Evolutionary conservation across 2,888 invertebrate species (phyloP), one percentile per base, ranked within the genome.

Genomic region (Ecliptopera silaceata): DNA sequence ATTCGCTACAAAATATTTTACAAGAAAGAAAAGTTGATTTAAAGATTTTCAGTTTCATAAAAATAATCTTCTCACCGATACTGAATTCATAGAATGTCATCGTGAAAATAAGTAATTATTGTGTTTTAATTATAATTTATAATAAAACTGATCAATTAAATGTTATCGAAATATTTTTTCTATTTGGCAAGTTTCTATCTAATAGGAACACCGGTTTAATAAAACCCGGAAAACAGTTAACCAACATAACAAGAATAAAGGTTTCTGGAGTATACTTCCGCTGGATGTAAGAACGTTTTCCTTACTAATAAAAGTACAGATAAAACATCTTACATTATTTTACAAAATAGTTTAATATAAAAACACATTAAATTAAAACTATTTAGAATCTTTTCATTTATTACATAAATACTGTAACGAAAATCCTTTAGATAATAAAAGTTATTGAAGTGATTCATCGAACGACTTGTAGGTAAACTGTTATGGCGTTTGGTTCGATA

Each of bases 401-500:
- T 18, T 15, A 12, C 20, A 2, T 20, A 4, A 29, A 26, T 41
- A 38, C 2, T 6, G 11, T 39, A 3, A 6, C n/a, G 6, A 3
- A 29, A 31, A 32, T 12, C 10, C 2, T 15, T 11, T 22, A 11
- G 29, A 46, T 26, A 1, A 42, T 6, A 11, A 20, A 20, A 20
- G 20, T 20, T 3, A 22, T 41, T 65, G 36, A 49, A 67, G 64
- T 69, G 65, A 56, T 65, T 64, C 61, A 70, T 43, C 59, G 43
- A 42, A 61, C 51, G 54, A 63, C 62, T 71, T 66, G 68, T 66
- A 61, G 44, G 74, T 83, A 86, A 87, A 86, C 88, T 88, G 87
- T 86, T 88, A 88, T 88, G 88, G 88, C 88, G 88, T 88, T 88
- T 87, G 86, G 75, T 74, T 75, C 61, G 63, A 70, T 71, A 83